phyloP scores from a whole-genome alignment of 2,797 vertebrate species.

The Rhinichthys osculus region DNA sequence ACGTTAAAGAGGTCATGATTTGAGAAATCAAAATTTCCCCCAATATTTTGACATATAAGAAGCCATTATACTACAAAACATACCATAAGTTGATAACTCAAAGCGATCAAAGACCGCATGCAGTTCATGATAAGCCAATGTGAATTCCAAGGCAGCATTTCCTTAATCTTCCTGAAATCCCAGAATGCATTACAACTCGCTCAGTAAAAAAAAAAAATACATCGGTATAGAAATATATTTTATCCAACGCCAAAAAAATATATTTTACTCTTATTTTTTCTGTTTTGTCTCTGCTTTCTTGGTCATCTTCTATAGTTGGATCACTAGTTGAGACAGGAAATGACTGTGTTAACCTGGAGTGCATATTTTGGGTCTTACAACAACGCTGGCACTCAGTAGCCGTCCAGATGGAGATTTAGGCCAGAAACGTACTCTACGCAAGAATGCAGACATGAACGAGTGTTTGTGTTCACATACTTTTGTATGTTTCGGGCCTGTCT shows the following conservation, averaged over 20 bases:
- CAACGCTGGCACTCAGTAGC: slow-evolving; percentile 37
- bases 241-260: neutral
- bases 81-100: neutral
- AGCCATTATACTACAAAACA: neutral
- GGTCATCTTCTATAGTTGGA: neutral
- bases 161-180: neutral
- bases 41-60: neutral
- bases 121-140: neutral
- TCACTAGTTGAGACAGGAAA: slow-evolving; percentile 16
- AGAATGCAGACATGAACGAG: slow-evolving; percentile 2
- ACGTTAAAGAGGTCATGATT: neutral
- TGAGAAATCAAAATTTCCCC: neutral
- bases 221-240: neutral
- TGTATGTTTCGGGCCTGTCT: neutral
- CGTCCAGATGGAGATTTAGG: slow-evolving; percentile 16
- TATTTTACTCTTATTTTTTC: neutral
- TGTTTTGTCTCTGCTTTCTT: neutral
- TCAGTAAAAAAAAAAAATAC: neutral
- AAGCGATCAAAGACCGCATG: neutral
- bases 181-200: neutral
- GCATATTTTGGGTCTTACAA: slow-evolving; percentile 22
- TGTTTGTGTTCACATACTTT: slow-evolving; percentile 21
- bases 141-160: neutral
- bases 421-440: slow-evolving; percentile 14
- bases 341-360: slow-evolving; percentile 16